phyloP scores from a whole-genome alignment of 2,113 vertebrate genomes.

The Promerops cafer region DNA sequence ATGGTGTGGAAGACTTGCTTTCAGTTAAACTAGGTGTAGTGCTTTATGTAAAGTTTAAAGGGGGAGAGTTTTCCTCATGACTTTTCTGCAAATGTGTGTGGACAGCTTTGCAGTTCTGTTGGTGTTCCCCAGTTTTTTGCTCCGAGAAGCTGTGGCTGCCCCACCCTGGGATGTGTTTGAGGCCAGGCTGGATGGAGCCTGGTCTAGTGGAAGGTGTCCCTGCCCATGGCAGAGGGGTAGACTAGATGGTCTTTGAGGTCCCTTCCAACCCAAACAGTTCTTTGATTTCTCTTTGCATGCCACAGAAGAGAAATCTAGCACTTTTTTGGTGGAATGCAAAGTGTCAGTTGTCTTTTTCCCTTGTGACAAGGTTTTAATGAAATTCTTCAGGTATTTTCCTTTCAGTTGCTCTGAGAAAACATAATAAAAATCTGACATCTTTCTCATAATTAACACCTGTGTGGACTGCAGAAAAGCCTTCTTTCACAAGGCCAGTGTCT shows the following conservation, averaged over 20 bases:
- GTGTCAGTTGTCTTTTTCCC: neutral
- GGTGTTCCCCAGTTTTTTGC: neutral
- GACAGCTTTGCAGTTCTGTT: rapidly evolving
- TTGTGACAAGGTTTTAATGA: neutral
- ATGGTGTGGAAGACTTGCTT: neutral
- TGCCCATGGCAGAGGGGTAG: neutral
- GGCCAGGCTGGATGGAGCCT: neutral
- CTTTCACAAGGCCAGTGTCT: neutral
- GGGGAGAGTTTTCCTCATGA: neutral
- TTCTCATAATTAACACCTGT: neutral
- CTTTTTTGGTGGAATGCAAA: neutral
- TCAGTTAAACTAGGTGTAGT: neutral
- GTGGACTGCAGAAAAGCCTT: neutral
- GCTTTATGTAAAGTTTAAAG: neutral
- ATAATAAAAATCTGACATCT: neutral
- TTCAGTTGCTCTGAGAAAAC: neutral
- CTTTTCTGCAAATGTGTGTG: neutral
- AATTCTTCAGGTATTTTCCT: neutral
- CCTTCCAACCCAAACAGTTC: neutral
- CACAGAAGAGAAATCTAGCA: neutral
- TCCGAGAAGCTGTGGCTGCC: neutral
- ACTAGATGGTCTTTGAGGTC: neutral
- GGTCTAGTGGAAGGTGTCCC: neutral
- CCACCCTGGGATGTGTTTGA: neutral
- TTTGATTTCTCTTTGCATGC: neutral